phyloP scores from a whole-genome alignment of 2,113 vertebrate genomes.

The Sebastes fasciatus region DNA sequence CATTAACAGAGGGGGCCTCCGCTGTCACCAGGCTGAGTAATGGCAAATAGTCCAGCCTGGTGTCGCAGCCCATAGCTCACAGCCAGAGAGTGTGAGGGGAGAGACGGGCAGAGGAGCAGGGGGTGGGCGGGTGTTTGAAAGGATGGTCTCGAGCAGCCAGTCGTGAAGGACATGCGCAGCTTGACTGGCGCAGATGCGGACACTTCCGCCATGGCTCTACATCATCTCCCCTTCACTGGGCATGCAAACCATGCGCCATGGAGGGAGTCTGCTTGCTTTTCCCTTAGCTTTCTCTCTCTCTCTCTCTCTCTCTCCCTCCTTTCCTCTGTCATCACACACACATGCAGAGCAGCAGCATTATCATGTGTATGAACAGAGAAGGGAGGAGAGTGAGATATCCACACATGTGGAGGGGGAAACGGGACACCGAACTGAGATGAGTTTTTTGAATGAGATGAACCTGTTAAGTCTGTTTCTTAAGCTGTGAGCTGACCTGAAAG shows the following conservation, averaged over 20 bases:
- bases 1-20: slow-evolving; percentile 59
- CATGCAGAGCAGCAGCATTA: slow-evolving; percentile 80
- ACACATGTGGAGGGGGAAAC: slow-evolving; percentile 20
- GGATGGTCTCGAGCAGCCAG: slow-evolving; percentile 87
- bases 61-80: slow-evolving; percentile 73
- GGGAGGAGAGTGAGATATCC: slow-evolving; percentile 17
- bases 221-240: slow-evolving; percentile 94
- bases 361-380: slow-evolving; percentile 60
- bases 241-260: slow-evolving; percentile 70
- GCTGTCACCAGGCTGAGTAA: slow-evolving; percentile 77
- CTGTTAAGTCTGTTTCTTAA: slow-evolving; percentile 27
- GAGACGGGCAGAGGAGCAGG: slow-evolving; percentile 58
- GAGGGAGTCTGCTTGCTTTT: slow-evolving; percentile 66
- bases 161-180: slow-evolving; percentile 91
- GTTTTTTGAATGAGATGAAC: slow-evolving; percentile 12
- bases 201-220: slow-evolving; percentile 87
- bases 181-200: slow-evolving; percentile 89
- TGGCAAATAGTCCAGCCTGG: slow-evolving; percentile 69
- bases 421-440: not conserved
- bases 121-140: slow-evolving; percentile 70
- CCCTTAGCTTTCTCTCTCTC: slow-evolving; percentile 72
- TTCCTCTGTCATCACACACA: slow-evolving; percentile 73
- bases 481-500: slow-evolving; percentile 22
- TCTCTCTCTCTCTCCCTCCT: slow-evolving; percentile 49
- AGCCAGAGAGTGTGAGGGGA: slow-evolving; percentile 56